These are phyloP conservation scores for Meteorus sp. DNA, from an alignment of 1,140 invertebrate species.

Conservation along the genomic window DNA sequence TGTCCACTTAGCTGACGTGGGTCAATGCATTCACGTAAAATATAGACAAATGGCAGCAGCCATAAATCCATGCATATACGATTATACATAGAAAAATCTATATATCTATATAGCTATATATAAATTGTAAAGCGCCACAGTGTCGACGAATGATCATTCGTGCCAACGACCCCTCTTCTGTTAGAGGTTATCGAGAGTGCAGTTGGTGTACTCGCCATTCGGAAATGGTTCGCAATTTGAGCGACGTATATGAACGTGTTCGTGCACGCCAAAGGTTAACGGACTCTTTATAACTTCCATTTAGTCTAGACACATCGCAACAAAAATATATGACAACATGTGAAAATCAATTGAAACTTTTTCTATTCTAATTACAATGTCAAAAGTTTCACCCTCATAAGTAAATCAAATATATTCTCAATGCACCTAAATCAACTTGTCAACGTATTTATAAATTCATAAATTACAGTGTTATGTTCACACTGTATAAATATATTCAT, in stretches of 20 bases:
- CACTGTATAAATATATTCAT: too few species aligned
- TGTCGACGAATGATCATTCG: constrained; percentile 4
- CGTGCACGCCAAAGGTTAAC: background rate
- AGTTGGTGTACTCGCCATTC: background rate
- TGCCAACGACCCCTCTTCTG: constrained; percentile 6
- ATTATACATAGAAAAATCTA: background rate
- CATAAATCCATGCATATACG: background rate
- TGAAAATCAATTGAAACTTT: too few species aligned
- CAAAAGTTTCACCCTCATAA: too few species aligned
- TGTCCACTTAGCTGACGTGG: too few species aligned
- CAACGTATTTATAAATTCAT: too few species aligned
- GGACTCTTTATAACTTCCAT: constrained; percentile 1
- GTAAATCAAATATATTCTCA: too few species aligned
- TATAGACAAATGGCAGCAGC: too few species aligned
- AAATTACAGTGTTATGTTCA: too few species aligned
- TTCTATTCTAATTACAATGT: too few species aligned
- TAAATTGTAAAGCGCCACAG: constrained; percentile 5
- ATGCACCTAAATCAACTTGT: too few species aligned
- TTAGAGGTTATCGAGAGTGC: background rate
- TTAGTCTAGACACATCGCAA: constrained; percentile 4
- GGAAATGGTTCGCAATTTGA: constrained; percentile 9
- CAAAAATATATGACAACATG: too few species aligned
- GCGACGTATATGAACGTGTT: background rate
- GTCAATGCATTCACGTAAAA: too few species aligned
- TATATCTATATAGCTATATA: constrained; percentile 3